A percentile compares a stretch with the other conserved stretches of the same genome.
These are phyloP conservation scores for Meda fulgida DNA, from an alignment of 2,797 vertebrate species.

Conservation along the genomic window DNA sequence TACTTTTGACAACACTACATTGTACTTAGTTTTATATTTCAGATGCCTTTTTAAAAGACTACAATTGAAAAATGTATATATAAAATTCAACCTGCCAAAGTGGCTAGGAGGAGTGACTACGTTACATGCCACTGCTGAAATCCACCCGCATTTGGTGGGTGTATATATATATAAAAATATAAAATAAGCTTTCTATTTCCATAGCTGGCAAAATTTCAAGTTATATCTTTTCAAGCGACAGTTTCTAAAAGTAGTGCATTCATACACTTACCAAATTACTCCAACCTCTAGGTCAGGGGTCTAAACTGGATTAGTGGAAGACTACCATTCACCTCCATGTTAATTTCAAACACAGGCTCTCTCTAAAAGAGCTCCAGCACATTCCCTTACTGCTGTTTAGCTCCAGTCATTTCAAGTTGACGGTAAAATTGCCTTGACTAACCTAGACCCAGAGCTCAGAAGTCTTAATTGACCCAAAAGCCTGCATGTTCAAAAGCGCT, in stretches of 20 bases:
- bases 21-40: no score
- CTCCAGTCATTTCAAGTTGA: slow-evolving; percentile 6
- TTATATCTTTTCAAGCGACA: slow-evolving; percentile 17
- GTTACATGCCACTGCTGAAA: neutral
- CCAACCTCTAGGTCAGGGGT: slow-evolving; percentile 44
- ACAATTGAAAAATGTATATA: no score
- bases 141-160: no score
- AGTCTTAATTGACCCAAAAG: neutral
- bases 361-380: slow-evolving; percentile 23
- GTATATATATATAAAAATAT: no score
- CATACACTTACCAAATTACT: slow-evolving; percentile 51
- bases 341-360: slow-evolving; percentile 57
- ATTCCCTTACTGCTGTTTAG: neutral
- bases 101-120: no score
- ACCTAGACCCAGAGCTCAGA: neutral
- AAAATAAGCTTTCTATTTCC: neutral
- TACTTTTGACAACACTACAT: no score
- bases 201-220: slow-evolving; percentile 30
- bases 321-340: slow-evolving; percentile 55
- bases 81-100: no score
- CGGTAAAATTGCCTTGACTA: slow-evolving; percentile 24
- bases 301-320: slow-evolving; percentile 52
- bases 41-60: no score
- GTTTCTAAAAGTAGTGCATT: slow-evolving; percentile 54
- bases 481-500: neutral